A percentile compares a stretch with the other conserved stretches of the same genome.
These are phyloP conservation scores for Drosophila orosa DNA, from an alignment of 1,140 invertebrate species.

Conservation along the genomic window DNA sequence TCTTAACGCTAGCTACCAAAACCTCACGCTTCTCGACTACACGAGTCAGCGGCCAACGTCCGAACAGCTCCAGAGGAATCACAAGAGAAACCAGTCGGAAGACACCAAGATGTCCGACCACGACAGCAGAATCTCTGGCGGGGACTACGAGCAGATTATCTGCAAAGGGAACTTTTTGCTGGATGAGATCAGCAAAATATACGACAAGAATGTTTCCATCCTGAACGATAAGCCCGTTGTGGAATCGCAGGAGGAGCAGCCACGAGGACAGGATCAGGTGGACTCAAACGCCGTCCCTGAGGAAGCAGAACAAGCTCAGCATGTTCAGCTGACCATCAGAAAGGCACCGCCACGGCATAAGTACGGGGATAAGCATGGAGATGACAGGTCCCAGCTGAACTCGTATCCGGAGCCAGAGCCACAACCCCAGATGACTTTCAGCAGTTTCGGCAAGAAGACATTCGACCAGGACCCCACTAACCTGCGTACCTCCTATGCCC, in stretches of 20 bases:
- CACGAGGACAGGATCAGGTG: not conserved
- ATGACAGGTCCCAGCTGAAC: not conserved
- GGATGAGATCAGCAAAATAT: slow-evolving; percentile 84
- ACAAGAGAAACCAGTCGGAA: slow-evolving; percentile 29
- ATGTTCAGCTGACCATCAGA: slow-evolving; percentile 74
- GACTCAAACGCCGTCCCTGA: not conserved
- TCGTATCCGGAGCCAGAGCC: not conserved
- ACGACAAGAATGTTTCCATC: slow-evolving; percentile 86
- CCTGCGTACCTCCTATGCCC: slow-evolving; percentile 74
- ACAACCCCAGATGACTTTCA: slow-evolving; percentile 37
- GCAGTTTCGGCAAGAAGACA: slow-evolving; percentile 70
- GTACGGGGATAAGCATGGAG: not conserved
- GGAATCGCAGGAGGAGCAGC: slow-evolving; percentile 1
- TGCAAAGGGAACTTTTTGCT: slow-evolving; percentile 81
- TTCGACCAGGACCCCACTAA: slow-evolving; percentile 83
- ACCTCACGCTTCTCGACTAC: slow-evolving; percentile 76
- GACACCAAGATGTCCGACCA: slow-evolving; percentile 61
- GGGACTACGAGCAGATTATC: slow-evolving; percentile 70
- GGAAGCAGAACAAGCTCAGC: slow-evolving; percentile 48
- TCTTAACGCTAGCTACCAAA: slow-evolving; percentile 81
- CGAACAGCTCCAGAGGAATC: slow-evolving; percentile 18
- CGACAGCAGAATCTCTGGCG: slow-evolving; percentile 26
- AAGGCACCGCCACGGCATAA: slow-evolving; percentile 66
- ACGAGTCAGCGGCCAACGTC: slow-evolving; percentile 34
- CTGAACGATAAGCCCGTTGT: slow-evolving; percentile 74